phyloP scores from a whole-genome alignment of 2,797 vertebrate species.

The Buphagus erythrorhynchus region DNA sequence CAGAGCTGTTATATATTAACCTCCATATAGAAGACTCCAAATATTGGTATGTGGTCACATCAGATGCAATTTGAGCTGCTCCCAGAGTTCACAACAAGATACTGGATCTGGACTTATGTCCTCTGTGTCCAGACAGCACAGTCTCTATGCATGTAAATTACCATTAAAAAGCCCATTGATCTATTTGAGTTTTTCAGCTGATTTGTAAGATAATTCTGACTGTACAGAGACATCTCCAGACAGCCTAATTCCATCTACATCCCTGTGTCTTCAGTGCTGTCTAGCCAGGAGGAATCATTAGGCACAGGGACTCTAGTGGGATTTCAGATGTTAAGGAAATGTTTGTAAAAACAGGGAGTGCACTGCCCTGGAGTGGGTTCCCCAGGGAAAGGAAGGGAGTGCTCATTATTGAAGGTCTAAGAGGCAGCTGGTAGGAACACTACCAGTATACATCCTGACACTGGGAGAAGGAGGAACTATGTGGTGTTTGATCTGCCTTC shows the following conservation, averaged over 20 bases:
- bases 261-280: neutral
- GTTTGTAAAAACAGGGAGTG: neutral
- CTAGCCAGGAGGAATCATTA: neutral
- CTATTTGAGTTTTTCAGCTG: neutral
- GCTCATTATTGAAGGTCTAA: neutral
- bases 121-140: conserved; percentile 17
- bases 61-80: conserved; percentile 25
- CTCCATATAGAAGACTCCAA: neutral
- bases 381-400: neutral
- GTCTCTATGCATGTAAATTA: conserved; percentile 39
- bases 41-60: conserved; percentile 4
- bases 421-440: neutral
- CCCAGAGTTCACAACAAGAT: conserved; percentile 16
- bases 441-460: neutral
- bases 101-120: conserved; percentile 7
- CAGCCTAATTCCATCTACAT: neutral
- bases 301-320: neutral
- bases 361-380: neutral
- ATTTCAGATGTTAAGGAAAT: neutral
- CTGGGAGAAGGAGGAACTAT: neutral
- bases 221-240: neutral
- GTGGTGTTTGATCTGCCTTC: neutral
- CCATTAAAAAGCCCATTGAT: conserved; percentile 8
- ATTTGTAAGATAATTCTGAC: neutral
- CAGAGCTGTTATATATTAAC: conserved; percentile 9